phyloP scores from a whole-genome alignment of 2,888 invertebrate genomes.

The Uropetala carovei region DNA sequence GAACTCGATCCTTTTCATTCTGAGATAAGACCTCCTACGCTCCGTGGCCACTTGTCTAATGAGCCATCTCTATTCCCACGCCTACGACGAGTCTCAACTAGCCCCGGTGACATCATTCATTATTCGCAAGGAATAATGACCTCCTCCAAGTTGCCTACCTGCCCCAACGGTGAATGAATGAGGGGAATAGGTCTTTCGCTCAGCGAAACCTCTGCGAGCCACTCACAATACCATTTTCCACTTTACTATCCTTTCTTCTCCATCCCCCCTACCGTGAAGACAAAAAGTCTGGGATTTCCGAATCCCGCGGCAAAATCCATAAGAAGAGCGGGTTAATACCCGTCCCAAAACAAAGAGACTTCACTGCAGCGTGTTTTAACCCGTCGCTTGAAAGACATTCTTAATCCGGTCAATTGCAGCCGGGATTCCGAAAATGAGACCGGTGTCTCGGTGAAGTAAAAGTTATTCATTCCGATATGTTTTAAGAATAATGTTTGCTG shows the following conservation, averaged over 20 bases:
- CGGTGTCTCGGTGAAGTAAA: too few relatives aligned
- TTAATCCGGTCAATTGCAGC: too few relatives aligned
- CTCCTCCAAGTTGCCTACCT: slow-evolving; percentile 19
- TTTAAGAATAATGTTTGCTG: too few relatives aligned
- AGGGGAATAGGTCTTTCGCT: not conserved
- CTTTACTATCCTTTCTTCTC: too few relatives aligned
- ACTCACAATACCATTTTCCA: not conserved
- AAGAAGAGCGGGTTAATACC: not conserved
- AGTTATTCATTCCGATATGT: too few relatives aligned
- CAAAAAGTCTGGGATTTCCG: not conserved
- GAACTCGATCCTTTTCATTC: slow-evolving; percentile 4
- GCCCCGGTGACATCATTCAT: slow-evolving; percentile 45
- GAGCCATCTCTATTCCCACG: slow-evolving; percentile 4
- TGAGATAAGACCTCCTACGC: not conserved
- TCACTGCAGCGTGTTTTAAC: too few relatives aligned
- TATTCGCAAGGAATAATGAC: slow-evolving; percentile 38
- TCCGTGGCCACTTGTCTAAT: slow-evolving; percentile 14
- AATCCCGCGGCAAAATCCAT: too few relatives aligned
- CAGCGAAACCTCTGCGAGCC: not conserved
- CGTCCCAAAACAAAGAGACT: not conserved
- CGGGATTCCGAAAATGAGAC: too few relatives aligned
- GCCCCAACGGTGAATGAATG: not conserved
- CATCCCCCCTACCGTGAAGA: not conserved
- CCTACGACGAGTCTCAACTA: slow-evolving; percentile 30
- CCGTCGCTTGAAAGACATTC: too few relatives aligned